Conservation (phyloP, 2,113 vertebrate species). For the Sinocyclocheilus grahami region DNA sequence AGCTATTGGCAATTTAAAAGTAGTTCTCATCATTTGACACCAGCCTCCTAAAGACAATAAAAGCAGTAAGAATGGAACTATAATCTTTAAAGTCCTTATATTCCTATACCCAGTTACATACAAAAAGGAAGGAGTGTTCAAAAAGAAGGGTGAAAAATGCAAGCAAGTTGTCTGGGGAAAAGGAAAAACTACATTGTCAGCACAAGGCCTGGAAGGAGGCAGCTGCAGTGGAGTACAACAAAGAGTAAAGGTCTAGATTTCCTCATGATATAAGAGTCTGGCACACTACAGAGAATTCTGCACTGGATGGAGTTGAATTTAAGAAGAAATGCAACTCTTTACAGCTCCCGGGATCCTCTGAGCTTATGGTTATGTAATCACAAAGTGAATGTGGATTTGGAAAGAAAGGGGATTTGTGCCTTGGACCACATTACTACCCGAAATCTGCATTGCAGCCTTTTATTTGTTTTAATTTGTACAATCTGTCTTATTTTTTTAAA, state of each 20-base stretch:
- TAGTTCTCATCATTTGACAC: no score
- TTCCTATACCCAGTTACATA: not conserved
- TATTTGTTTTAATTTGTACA: not conserved
- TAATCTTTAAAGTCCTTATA: not conserved
- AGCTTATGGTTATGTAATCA: constrained; percentile 40
- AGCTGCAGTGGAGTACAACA: constrained; percentile 15
- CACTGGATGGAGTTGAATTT: not conserved
- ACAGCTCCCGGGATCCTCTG: not conserved
- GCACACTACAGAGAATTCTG: not conserved
- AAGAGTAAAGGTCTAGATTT: constrained; percentile 20
- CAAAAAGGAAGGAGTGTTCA: not conserved
- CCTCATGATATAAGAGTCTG: constrained; percentile 10
- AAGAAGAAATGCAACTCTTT: not conserved
- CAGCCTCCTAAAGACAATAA: not conserved
- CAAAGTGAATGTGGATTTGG: constrained; percentile 6
- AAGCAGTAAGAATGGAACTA: not conserved
- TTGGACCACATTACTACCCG: not conserved
- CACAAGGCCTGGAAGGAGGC: not conserved
- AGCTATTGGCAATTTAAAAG: no score
- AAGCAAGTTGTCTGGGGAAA: not conserved
- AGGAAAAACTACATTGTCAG: not conserved
- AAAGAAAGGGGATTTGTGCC: not conserved
- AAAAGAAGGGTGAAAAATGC: not conserved
- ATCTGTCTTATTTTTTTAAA: no score
- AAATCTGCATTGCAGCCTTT: not conserved